A percentile compares a stretch with the other conserved stretches of the same genome.
Conservation (phyloP, 1,140 invertebrate genomes). For the Leucophenga varia region DNA sequence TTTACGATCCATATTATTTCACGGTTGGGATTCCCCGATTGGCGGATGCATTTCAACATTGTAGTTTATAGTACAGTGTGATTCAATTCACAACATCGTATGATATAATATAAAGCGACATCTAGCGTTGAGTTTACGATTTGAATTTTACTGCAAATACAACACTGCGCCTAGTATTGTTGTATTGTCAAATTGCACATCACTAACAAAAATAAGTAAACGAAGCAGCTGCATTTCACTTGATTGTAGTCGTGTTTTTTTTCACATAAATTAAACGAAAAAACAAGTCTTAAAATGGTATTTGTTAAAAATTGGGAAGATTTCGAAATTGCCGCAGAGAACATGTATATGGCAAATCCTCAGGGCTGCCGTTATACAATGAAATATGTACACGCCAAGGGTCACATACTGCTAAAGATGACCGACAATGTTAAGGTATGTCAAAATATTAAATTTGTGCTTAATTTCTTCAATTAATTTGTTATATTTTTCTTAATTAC, state of each 20-base stretch:
- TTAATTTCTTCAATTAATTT: no score
- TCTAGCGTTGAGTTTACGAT: no score
- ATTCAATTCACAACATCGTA: no score
- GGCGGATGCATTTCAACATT: no score
- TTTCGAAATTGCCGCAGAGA: conserved; percentile 89
- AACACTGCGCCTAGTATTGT: no score
- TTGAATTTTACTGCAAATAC: no score
- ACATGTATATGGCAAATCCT: conserved; percentile 85
- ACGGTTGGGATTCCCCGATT: no score
- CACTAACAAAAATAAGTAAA: no score
- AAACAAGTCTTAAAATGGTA: conserved; percentile 68
- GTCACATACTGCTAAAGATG: conserved; percentile 81
- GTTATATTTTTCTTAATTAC: conserved; percentile 19
- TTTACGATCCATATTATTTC: no score
- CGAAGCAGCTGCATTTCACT: conserved; percentile 24
- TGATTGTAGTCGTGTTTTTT: conserved; percentile 17
- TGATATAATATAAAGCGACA: no score
- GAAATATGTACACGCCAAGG: conserved; percentile 89
- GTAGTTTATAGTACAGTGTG: no score
- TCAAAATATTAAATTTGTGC: conserved; percentile 48
- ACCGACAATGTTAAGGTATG: conserved; percentile 90
- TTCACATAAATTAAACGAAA: conserved; percentile 8
- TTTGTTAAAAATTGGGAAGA: conserved; percentile 91
- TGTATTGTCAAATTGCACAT: no score
- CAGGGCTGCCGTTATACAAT: conserved; percentile 78